Base-by-base conservation (phyloP, 1,140 invertebrate genomes). In the Drosophila carrolli region DNA sequence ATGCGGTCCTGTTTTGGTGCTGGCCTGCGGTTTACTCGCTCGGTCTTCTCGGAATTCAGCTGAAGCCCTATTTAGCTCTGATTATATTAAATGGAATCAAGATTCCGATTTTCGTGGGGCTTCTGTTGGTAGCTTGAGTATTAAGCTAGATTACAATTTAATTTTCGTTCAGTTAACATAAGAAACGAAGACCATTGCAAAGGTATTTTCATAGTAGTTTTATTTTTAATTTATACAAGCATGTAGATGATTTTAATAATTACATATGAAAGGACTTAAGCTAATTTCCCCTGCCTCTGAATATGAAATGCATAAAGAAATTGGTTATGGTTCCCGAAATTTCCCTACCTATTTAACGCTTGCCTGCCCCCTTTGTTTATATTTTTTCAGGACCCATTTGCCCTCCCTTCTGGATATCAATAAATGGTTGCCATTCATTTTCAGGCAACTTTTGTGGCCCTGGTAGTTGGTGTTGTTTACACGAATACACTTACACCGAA, bases 351-450 rank as follows among this genome's bases (percentile, higher is more conserved):
- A 27, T 55, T 32, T 32, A 32, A 4, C 1, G 23, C 23, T 13
- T 29, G 10, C 19, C 55, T 23, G 8, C 4, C 3, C 5, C 23
- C 10, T 11, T 11, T 35, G 14, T 35, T 58, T 46, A 13, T 37
- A 4, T 27, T 27, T 37, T 41, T 38, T n/a, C 11, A 1, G 19
- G 14, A 32, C 47, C 19, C 11, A 13, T 32, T n/a, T 32, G 23
- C 23, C 43, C 44, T 0, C 14, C 27, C 37, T n/a, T 11, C n/a
- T 27, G n/a, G 29, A 50, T 71, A 71, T 72, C 65, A 70, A 58
- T 71, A 72, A 72, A 72, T 72, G 68, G 35, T 71, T 48, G 43
- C 53, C 63, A 37, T 56, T 58, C 66, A 72, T 71, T 72, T 57
- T 37, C 51, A 16, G 51, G 43, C 53, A 71, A 58, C 68, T 72